Conservation (phyloP, 2,797 vertebrate species). For the Coracias cyanogaster region DNA sequence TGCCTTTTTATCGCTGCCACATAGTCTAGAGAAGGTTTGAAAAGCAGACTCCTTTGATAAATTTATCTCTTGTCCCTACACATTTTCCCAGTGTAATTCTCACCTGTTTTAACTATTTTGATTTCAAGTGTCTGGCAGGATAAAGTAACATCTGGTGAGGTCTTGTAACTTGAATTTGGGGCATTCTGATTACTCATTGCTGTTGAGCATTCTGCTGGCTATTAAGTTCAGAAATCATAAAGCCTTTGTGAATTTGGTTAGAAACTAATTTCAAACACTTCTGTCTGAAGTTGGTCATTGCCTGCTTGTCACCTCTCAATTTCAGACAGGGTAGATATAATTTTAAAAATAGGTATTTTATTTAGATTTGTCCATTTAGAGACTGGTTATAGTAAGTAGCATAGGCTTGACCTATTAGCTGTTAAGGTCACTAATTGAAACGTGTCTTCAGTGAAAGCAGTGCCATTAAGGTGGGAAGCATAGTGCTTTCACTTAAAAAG, state of each 20-base stretch:
- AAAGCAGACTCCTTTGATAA: not conserved
- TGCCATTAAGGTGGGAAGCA: not conserved
- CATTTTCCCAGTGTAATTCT: not conserved
- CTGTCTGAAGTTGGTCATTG: not conserved
- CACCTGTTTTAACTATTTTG: not conserved
- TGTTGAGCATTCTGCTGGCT: not conserved
- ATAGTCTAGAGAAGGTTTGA: not conserved
- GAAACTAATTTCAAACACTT: not conserved
- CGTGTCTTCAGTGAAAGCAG: not conserved
- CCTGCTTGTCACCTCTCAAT: not conserved
- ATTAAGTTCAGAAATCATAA: not conserved
- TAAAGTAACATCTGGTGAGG: not conserved
- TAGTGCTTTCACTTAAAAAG: not conserved
- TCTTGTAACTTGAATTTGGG: not conserved
- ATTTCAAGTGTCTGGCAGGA: not conserved
- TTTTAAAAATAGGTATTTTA: not conserved
- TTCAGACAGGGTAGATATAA: not conserved
- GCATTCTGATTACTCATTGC: not conserved
- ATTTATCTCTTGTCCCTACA: not conserved
- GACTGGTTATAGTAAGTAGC: not conserved
- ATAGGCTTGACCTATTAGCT: not conserved
- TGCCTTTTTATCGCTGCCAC: not conserved
- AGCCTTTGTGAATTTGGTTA: not conserved
- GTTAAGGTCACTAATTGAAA: not conserved
- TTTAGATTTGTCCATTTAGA: not conserved